These are phyloP conservation scores for Miniopterus natalensis DNA, from an alignment of 2,113 vertebrate species.

Conservation along the genomic window DNA sequence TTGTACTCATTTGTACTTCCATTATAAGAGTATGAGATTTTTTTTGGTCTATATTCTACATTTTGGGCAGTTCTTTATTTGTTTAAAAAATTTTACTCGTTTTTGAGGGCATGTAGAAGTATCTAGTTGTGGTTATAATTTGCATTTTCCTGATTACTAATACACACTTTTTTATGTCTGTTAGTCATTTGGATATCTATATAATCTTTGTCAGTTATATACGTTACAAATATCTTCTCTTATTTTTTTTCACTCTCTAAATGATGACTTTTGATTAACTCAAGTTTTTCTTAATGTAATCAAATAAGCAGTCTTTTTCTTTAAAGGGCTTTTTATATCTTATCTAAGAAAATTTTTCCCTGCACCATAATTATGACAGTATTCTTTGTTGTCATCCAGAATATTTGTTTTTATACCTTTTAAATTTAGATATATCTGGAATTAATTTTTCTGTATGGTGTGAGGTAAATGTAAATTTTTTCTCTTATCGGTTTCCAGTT, in stretches of 20 bases:
- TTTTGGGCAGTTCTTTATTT: background rate
- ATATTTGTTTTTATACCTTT: slow-evolving; percentile 13
- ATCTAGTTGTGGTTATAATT: background rate
- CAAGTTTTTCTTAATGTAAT: slow-evolving; percentile 32
- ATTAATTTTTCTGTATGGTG: slow-evolving; percentile 29
- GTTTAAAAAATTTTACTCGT: slow-evolving; percentile 9
- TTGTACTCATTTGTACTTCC: background rate
- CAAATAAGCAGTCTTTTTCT: background rate
- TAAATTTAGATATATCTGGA: background rate
- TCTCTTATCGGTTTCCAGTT: background rate
- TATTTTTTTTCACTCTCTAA: background rate
- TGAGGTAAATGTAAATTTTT: background rate
- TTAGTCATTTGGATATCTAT: background rate
- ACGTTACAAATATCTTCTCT: background rate
- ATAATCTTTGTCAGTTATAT: background rate
- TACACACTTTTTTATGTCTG: background rate
- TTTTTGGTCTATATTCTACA: background rate
- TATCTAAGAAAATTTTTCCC: background rate
- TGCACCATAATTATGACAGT: background rate
- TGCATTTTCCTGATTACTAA: background rate
- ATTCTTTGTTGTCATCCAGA: slow-evolving; percentile 4
- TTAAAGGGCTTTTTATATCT: background rate
- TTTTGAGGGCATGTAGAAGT: background rate
- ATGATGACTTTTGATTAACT: background rate
- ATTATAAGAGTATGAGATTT: background rate